These are phyloP conservation scores for Zaprionus tsacasi DNA, from an alignment of 1,140 invertebrate genomes.

Conservation along the genomic window DNA sequence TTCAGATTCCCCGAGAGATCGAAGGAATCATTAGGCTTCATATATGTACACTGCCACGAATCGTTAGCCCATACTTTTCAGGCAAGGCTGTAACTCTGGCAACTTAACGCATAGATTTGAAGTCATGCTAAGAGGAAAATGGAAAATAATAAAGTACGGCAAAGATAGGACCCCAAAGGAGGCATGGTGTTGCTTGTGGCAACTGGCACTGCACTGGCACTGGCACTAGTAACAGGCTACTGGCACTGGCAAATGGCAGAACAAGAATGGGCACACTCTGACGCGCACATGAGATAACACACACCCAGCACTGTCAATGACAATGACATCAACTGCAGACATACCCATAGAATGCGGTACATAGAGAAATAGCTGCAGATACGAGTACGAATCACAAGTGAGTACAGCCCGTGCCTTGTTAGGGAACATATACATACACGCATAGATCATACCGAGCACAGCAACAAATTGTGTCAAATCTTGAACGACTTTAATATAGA, in stretches of 20 bases:
- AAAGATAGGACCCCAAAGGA: background rate
- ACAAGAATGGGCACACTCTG: slow-evolving; percentile 18
- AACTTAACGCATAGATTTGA: slow-evolving; percentile 34
- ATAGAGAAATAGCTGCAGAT: slow-evolving; percentile 26
- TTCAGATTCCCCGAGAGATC: background rate
- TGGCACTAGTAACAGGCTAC: slow-evolving; percentile 17
- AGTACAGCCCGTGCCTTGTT: slow-evolving; percentile 11
- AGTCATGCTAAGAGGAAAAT: slow-evolving; percentile 52
- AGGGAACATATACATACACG: background rate
- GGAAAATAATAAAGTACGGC: slow-evolving; percentile 68
- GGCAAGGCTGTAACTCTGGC: slow-evolving; percentile 55
- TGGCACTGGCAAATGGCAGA: slow-evolving; percentile 29
- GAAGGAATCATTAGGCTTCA: background rate
- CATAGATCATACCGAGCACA: slow-evolving; percentile 1
- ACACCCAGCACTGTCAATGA: slow-evolving; percentile 70
- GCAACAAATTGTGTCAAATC: slow-evolving; percentile 21
- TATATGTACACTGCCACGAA: background rate
- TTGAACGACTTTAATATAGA: slow-evolving; percentile 18
- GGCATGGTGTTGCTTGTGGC: slow-evolving; percentile 16
- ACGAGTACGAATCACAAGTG: slow-evolving; percentile 6
- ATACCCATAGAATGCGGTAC: slow-evolving; percentile 61
- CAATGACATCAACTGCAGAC: slow-evolving; percentile 79
- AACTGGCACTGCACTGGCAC: slow-evolving; percentile 30
- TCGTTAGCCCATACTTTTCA: background rate
- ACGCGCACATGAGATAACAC: slow-evolving; percentile 50